Evolutionary conservation across 2,888 invertebrate genomes (phyloP), one percentile per base, ranked within the genome.

Genomic region (Drosophila anceps): DNA sequence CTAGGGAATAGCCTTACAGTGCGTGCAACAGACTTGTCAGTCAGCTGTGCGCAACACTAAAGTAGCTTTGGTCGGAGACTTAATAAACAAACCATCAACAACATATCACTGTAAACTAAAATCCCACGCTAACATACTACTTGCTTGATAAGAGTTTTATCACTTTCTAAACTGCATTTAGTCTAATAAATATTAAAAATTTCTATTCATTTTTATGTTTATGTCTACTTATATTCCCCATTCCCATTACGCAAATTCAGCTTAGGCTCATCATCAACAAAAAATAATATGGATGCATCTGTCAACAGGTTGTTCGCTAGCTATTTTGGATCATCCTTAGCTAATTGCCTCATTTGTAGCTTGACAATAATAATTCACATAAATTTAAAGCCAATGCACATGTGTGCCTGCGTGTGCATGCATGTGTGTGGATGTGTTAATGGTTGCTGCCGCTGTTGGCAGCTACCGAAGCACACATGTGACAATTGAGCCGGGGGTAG

Each of bases 401-500:
- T 29, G 39, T 29, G 4, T 27, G 63, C 58, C 18, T 67, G 54
- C 59, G 61, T 64, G 55, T 24, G n/a, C 24, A 24, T 46, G 29
- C 13, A n/a, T 18, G 60, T 46, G 29, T 9, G 13, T 18, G 60
- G 60, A 35, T 74, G 65, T 78, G 78, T 74, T 76, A 74, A 77
- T 77, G 78, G 76, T 50, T 57, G 59, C 51, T 58, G 55, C 53
- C 44, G 54, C 39, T 69, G 59, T 37, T 74, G 69, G 44, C 68
- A 64, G 54, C 29, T 39, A 35, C 31, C 12, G 20, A 48, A 29
- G 48, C 31, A 35, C 55, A 33, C 46, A 58, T 64, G 46, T 61
- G 74, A 63, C 63, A 77, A 77, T 69, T 77, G 61, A 67, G 43
- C 41, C n/a, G 64, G 48, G 44, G 29, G 53, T 39, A 69, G 75